phyloP scores from a whole-genome alignment of 2,113 vertebrate genomes.

The Spheniscus mendiculus region DNA sequence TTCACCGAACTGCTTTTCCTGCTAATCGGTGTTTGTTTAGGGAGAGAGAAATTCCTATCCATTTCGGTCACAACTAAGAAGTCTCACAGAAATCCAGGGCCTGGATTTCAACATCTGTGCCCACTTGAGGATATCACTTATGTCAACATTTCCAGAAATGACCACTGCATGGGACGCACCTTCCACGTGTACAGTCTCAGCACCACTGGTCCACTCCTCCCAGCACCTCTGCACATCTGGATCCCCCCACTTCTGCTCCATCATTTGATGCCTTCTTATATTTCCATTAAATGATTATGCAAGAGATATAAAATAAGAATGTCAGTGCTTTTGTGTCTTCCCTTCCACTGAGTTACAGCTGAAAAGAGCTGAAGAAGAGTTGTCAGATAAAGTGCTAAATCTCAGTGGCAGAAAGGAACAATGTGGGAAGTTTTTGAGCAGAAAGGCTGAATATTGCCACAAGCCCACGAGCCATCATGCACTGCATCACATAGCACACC shows the following conservation, averaged over 20 bases:
- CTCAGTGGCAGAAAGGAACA: background rate
- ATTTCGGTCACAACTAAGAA: background rate
- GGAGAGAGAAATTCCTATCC: constrained; percentile 25
- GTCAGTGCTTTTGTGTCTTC: background rate
- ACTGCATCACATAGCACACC: background rate
- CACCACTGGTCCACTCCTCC: background rate
- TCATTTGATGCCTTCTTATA: background rate
- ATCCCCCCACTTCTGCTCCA: background rate
- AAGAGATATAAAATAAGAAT: background rate
- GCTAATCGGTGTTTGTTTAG: constrained; percentile 17
- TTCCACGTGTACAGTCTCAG: background rate
- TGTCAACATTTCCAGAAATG: background rate
- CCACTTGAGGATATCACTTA: background rate
- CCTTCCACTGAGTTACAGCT: background rate
- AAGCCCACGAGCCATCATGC: background rate
- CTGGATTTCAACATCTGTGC: constrained; percentile 1
- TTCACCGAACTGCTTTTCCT: background rate
- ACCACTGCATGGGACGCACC: background rate
- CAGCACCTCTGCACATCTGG: background rate
- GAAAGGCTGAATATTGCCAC: background rate
- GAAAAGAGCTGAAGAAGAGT: background rate
- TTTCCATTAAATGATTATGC: background rate
- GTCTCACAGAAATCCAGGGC: background rate
- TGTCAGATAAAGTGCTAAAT: background rate
- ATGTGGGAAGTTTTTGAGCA: background rate